Base-by-base conservation (phyloP, 92 coral and sea anemone species). In the Isaurus tuberculatus region DNA sequence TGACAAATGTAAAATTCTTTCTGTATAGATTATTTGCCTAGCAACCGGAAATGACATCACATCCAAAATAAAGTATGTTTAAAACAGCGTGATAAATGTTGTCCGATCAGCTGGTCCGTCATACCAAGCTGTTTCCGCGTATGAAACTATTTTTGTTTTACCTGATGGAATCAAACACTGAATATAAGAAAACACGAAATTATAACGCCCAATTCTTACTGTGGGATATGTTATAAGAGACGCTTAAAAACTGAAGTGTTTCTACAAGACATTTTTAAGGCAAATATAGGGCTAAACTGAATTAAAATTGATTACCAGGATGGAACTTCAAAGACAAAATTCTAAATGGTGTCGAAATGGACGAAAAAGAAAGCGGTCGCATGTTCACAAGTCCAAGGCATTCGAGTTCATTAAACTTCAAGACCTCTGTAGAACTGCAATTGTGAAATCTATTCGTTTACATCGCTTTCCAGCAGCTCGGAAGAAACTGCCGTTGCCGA, bases 21-120 rank as follows among this genome's bases (percentile, higher is more conserved):
- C 48, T 3, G 53, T 65, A 32, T 15, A 44, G 33, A 19, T 7
- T 20, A 32, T 14, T 77, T 77, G 69, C 82, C 31, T 77, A 77
- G 82, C 82, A 77, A 89, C 79, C 75, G 92, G 92, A 85, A 89
- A 75, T 89, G 92, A 89, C 92, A 85, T 89, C 89, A 89, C 63
- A 81, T 10, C 74, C 89, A 72, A 89, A 85, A 63, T 53, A 16
- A 72, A 80, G 46, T 10, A 7, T 34, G 48, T 17, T 15, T 30
- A 29, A 53, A 33, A 60, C 67, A 29, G 66, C 77, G 53, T 27
- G 31, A 48, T 75, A 75, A 53, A 77, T 33, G 57, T 26, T n/a
- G 82, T 58, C 22, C 82, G 26, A 33, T 36, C 81, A 57, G 82
- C 69, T 58, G 82, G 33, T 10, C n/a, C 34, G 63, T 31, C 66